A percentile compares a stretch with the other conserved stretches of the same genome.
Evolutionary conservation across 2,888 invertebrate species (phyloP).

Genomic region (Rotaria socialis): DNA sequence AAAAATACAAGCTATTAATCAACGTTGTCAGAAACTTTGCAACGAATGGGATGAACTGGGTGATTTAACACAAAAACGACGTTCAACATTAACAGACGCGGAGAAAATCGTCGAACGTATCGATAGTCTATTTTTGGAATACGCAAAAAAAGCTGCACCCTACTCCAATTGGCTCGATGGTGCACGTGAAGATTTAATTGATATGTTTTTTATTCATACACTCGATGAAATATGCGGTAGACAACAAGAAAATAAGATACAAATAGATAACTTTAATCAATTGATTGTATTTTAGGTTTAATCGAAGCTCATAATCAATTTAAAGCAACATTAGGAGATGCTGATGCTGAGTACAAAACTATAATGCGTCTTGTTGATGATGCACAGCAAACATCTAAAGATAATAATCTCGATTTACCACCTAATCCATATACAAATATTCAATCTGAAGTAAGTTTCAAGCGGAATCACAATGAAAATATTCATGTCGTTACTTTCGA

Average conservation of each 20-base stretch:
- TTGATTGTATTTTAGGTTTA: constrained; percentile 65
- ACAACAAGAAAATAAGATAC: constrained; percentile 55
- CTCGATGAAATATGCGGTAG: constrained; percentile 78
- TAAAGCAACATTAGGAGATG: constrained; percentile 90
- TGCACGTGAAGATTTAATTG: constrained; percentile 94
- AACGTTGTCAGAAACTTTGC: constrained; percentile 67
- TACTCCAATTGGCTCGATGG: constrained; percentile 99
- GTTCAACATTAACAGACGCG: constrained; percentile 63
- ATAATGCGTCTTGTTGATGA: constrained; percentile 89
- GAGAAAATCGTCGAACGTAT: constrained; percentile 89
- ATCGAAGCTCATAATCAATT: constrained; percentile 96
- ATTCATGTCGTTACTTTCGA: too few relatives aligned
- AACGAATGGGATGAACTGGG: constrained; percentile 61
- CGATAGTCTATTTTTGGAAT: constrained; percentile 94
- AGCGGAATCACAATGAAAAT: too few relatives aligned
- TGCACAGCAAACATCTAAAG: constrained; percentile 87
- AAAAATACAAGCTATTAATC: constrained; percentile 87
- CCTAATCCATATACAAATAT: constrained; percentile 98
- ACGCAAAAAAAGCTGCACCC: constrained; percentile 97
- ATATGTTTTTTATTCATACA: constrained; percentile 99
- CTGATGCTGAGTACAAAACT: constrained; percentile 92
- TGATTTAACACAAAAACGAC: constrained; percentile 83
- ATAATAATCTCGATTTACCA: constrained; percentile 82
- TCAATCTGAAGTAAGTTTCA: constrained; percentile 75
- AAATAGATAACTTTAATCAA: constrained; percentile 59